phyloP scores from a whole-genome alignment of 1,140 invertebrate species.

The Caenorhabditis inopinata region DNA sequence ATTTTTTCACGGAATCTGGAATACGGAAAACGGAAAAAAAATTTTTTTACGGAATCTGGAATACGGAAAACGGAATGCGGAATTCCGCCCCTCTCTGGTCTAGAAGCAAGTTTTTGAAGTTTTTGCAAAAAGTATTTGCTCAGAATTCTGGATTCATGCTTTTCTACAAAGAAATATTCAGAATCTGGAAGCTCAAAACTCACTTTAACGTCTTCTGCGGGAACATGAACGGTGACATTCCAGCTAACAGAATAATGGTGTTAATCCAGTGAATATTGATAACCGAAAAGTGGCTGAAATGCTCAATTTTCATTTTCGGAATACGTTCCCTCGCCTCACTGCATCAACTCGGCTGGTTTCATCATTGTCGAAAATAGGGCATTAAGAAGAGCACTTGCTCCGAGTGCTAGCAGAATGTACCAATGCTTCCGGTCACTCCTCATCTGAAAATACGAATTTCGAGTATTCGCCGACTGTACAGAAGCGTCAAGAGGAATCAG shows the following conservation, averaged over 20 bases:
- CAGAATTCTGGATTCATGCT: no score
- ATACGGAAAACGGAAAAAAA: no score
- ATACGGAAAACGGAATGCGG: no score
- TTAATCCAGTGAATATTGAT: slow-evolving; percentile 13
- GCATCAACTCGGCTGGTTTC: background rate
- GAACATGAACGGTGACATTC: background rate
- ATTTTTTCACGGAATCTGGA: no score
- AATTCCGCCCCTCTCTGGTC: no score
- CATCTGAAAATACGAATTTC: background rate
- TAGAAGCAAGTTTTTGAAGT: no score
- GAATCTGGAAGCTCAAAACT: background rate
- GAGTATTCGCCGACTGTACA: background rate
- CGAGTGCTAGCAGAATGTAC: slow-evolving; percentile 9
- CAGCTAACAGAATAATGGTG: background rate
- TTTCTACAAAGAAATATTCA: no score
- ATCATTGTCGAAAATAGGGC: background rate
- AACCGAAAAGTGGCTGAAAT: background rate
- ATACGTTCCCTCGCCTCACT: background rate
- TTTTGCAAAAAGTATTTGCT: no score
- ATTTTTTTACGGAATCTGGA: no score
- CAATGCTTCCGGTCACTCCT: slow-evolving; percentile 16
- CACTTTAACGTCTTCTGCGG: slow-evolving; percentile 3
- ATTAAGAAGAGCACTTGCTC: background rate
- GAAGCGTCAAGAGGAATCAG: no score
- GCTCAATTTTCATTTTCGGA: background rate